Evolutionary conservation across 1,140 invertebrate genomes (phyloP).

Genomic region (Cyclina sinensis): DNA sequence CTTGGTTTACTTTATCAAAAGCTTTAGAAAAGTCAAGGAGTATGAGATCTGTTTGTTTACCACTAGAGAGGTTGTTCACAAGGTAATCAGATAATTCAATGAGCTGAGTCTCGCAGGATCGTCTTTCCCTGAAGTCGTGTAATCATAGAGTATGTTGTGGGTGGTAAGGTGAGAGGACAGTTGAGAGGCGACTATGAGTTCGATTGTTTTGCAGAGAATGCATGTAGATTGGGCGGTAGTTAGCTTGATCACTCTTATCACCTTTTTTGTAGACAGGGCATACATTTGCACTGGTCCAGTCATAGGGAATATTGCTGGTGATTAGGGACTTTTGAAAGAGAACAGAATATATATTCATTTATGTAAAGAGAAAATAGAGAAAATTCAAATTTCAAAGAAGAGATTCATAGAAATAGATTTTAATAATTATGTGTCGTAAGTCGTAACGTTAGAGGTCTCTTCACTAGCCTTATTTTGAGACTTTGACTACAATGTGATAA

Average conservation of each 20-base stretch:
- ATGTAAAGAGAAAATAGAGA: too few species aligned
- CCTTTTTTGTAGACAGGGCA: conserved; percentile 64
- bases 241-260: conserved; percentile 27
- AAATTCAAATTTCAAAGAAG: too few species aligned
- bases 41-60: conserved; percentile 41
- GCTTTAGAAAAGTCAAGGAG: too few species aligned
- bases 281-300: conserved; percentile 54
- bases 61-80: not conserved
- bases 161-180: conserved; percentile 47
- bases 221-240: conserved; percentile 64
- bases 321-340: too few species aligned
- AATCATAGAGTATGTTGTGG: conserved; percentile 65
- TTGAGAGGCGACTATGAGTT: conserved; percentile 59
- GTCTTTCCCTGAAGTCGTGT: conserved; percentile 60
- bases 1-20: too few species aligned
- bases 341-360: too few species aligned
- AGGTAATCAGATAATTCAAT: not conserved
- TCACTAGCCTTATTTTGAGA: too few species aligned
- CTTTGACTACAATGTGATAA: too few species aligned
- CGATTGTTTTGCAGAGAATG: conserved; percentile 51
- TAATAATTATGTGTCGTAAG: too few species aligned
- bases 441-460: too few species aligned
- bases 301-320: conserved; percentile 27
- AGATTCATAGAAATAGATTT: too few species aligned
- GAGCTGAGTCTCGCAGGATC: conserved; percentile 53